A percentile compares a stretch with the other conserved stretches of the same genome.
These are phyloP conservation scores for Drosophila dunni DNA, from an alignment of 1,140 invertebrate genomes.

Conservation along the genomic window DNA sequence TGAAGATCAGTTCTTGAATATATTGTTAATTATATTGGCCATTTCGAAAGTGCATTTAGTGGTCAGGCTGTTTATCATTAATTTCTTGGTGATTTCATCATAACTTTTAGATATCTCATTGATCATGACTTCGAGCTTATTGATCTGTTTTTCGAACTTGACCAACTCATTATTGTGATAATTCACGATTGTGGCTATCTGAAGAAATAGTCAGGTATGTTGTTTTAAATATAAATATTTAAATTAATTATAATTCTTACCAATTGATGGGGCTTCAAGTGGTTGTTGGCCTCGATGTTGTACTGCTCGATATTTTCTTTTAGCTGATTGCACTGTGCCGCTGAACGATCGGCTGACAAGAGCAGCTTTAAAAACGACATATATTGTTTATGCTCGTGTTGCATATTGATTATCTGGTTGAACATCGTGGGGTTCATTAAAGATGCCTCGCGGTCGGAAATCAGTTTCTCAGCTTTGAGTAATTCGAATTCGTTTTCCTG, in stretches of 20 bases:
- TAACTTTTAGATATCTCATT: conserved; percentile 2
- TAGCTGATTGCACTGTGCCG: conserved; percentile 35
- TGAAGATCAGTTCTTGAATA: background rate
- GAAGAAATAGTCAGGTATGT: background rate
- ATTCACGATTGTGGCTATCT: conserved; percentile 45
- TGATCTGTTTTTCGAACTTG: conserved; percentile 40
- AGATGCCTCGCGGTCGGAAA: conserved; percentile 18
- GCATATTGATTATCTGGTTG: background rate
- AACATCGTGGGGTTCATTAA: background rate
- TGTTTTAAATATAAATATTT: too few species aligned
- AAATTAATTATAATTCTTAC: conserved; percentile 16
- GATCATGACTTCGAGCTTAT: conserved; percentile 6
- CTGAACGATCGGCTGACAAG: conserved; percentile 37
- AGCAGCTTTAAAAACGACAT: conserved; percentile 37
- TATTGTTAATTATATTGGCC: background rate
- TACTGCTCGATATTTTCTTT: conserved; percentile 38
- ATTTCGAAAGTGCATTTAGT: conserved; percentile 13
- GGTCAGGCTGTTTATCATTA: background rate
- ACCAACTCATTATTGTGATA: conserved; percentile 38
- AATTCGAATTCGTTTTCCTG: conserved; percentile 41
- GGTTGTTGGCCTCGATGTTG: background rate
- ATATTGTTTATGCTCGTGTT: conserved; percentile 22
- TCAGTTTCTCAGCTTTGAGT: conserved; percentile 18
- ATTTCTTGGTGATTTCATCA: conserved; percentile 9
- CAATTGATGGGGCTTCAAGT: conserved; percentile 8